Percentiles rank a stretch among this genome's conserved stretches.
Conservation (phyloP, 2,888 invertebrate genomes). For the Ditylenchus weischeri region DNA sequence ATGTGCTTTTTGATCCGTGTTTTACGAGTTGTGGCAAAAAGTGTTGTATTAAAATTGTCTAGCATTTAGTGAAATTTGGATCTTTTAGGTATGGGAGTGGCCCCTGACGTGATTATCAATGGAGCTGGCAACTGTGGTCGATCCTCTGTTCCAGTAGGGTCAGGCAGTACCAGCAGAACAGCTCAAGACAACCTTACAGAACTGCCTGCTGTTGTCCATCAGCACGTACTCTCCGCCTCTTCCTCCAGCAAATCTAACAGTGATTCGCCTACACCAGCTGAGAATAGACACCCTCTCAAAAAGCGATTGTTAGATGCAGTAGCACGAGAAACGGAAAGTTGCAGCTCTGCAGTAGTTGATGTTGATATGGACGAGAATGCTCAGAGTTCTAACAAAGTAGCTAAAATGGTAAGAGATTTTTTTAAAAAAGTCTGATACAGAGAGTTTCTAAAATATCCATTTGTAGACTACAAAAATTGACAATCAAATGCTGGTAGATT, state of each 20-base stretch:
- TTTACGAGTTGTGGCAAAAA: too few relatives aligned
- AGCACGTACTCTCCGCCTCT: background rate
- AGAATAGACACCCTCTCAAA: constrained; percentile 29
- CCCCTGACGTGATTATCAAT: constrained; percentile 34
- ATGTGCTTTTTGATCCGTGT: too few relatives aligned
- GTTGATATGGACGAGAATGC: constrained; percentile 18
- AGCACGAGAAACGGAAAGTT: constrained; percentile 15
- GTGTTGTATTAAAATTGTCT: too few relatives aligned
- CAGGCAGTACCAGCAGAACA: constrained; percentile 1
- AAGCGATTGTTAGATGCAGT: constrained; percentile 34
- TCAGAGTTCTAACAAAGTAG: constrained; percentile 31
- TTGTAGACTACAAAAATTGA: background rate
- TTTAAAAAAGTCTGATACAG: too few relatives aligned
- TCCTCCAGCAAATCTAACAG: background rate
- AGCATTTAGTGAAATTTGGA: background rate
- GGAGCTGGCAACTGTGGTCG: constrained; percentile 25
- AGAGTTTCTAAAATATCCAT: too few relatives aligned
- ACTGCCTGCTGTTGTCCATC: background rate
- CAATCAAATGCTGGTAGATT: too few relatives aligned
- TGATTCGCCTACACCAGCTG: constrained; percentile 22
- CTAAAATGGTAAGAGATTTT: constrained; percentile 31
- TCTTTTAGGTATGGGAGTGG: constrained; percentile 31
- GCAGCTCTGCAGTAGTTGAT: constrained; percentile 2
- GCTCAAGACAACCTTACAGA: constrained; percentile 8
- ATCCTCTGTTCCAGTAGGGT: constrained; percentile 30